Evolutionary conservation across 2,888 invertebrate genomes (phyloP), one percentile per base, ranked within the genome.

Genomic region (Spicauda simplicius): DNA sequence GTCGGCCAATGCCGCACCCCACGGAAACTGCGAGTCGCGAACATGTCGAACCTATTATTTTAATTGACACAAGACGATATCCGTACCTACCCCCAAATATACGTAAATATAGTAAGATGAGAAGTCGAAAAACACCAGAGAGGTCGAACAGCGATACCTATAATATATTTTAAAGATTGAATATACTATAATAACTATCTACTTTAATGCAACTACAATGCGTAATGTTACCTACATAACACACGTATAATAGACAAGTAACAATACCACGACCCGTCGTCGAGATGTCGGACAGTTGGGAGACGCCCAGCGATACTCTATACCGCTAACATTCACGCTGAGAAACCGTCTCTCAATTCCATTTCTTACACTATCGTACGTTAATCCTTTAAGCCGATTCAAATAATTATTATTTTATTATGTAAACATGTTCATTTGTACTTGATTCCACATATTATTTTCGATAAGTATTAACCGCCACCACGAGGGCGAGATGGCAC

Each of bases 51-150:
- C 74, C 78, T 71, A 76, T 67, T 77, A 76, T 71, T 80, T 83
- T 92, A 92, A 92, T 92, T 92, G 91, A 92, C 91, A 88, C 84
- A 83, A 88, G 85, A 87, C 86, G 87, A 88, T 89, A 89, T 88
- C 86, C 84, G 86, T 80, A 85, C 84, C 87, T 86, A 87, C 83
- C 89, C 87, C 86, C 87, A 78, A 85, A 80, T 83, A 87, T 83
- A 83, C 80, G 81, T 82, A 86, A 80, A 81, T 70, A 73, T 70
- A 73, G 76, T 77, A 76, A 88, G 85, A 87, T 84, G 86, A 88
- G 88, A 87, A 81, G 79, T 82, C 75, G 80, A 81, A 84, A 83
- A 84, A 86, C 84, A 85, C 84, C 84, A 83, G 84, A 89, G 84
- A 86, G 84, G 80, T 79, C 80, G 84, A 89, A 89, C 86, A 88